Conservation (phyloP, 2,113 vertebrate species). For the Hyperoodon ampullatus region DNA sequence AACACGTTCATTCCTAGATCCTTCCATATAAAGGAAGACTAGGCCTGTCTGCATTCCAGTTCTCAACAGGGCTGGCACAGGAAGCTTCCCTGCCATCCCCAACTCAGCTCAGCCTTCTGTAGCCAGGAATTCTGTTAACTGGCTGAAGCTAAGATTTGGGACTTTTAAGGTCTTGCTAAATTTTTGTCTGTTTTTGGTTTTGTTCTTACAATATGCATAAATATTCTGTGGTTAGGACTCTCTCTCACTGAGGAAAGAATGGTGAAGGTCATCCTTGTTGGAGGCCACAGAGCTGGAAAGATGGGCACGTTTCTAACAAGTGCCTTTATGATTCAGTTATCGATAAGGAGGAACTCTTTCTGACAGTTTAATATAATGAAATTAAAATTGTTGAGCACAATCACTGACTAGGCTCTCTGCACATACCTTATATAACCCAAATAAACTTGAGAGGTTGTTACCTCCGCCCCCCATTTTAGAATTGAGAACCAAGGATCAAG, state of each 20-base stretch:
- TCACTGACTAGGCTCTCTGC: not conserved
- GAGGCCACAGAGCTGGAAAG: not conserved
- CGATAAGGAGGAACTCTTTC: fast-evolving
- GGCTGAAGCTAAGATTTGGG: not conserved
- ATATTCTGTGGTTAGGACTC: not conserved
- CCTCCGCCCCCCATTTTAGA: not conserved
- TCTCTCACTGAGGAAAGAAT: not conserved
- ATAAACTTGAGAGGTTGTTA: not conserved
- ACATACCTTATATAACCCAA: not conserved
- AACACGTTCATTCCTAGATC: not conserved
- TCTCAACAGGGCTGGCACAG: not conserved
- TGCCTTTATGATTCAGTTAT: not conserved
- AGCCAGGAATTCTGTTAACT: not conserved
- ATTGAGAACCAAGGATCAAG: not conserved
- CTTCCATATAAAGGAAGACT: not conserved
- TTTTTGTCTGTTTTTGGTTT: not conserved
- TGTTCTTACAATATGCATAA: not conserved
- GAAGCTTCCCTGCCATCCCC: not conserved
- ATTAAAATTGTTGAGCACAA: not conserved
- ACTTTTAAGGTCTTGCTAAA: not conserved
- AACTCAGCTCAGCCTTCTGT: not conserved
- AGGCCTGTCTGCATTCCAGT: not conserved
- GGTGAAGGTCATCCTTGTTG: not conserved
- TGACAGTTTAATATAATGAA: not conserved
- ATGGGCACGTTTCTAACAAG: not conserved